Evolutionary conservation across 2,888 invertebrate genomes (phyloP).

Genomic region (Cephus pygmeus): DNA sequence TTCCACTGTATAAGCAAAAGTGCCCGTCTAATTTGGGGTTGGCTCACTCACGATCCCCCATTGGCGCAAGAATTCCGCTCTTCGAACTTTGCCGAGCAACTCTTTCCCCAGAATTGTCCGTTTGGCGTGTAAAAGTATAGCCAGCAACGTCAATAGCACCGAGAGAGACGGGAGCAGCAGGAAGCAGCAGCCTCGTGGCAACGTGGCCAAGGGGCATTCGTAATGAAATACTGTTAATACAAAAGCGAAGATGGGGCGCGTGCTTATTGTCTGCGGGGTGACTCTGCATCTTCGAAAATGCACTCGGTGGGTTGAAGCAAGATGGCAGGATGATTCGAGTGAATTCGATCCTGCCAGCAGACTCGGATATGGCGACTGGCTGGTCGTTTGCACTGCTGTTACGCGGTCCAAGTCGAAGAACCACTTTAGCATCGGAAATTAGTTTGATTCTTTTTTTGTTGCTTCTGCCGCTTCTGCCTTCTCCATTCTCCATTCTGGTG

Average conservation of each 20-base stretch:
- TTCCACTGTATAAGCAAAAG: neutral
- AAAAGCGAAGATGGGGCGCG: constrained; percentile 4
- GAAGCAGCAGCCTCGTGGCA: constrained; percentile 10
- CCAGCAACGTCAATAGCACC: no score
- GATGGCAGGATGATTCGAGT: no score
- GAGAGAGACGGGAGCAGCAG: neutral
- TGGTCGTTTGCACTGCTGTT: constrained; percentile 28
- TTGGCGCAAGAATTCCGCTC: neutral
- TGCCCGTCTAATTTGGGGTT: no score
- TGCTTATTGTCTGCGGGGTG: constrained; percentile 25
- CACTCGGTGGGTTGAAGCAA: no score
- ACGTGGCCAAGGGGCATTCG: constrained; percentile 29
- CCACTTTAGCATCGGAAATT: constrained; percentile 29
- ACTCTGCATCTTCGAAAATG: constrained; percentile 30
- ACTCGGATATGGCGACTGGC: neutral
- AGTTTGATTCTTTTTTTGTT: constrained; percentile 1
- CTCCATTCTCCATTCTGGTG: neutral
- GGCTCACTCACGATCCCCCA: neutral
- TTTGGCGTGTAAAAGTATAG: no score
- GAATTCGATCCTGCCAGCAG: no score
- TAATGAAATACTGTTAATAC: constrained; percentile 45
- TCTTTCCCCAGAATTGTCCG: neutral
- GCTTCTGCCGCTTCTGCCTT: no score
- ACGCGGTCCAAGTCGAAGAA: constrained; percentile 18
- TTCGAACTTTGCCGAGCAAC: neutral